phyloP scores from a whole-genome alignment of 2,888 invertebrate genomes.

The Nymphalis polychloros region DNA sequence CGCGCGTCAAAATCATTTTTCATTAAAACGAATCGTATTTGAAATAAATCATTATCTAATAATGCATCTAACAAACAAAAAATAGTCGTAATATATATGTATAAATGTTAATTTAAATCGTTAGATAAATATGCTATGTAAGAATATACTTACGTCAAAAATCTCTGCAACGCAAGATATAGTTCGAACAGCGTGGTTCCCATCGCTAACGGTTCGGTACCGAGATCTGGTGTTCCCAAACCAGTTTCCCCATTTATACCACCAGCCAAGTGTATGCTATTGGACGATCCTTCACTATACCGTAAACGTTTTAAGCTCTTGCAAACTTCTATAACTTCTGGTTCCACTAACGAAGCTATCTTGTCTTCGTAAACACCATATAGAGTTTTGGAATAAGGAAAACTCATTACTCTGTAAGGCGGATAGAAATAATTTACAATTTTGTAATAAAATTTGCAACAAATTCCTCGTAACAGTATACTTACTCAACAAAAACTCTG shows the following conservation, averaged over 20 bases:
- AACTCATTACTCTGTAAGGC: constrained; percentile 84
- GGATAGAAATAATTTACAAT: constrained; percentile 18
- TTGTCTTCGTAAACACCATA: constrained; percentile 88
- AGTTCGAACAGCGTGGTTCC: constrained; percentile 95
- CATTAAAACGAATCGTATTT: too few species aligned
- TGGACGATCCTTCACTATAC: constrained; percentile 74
- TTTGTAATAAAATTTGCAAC: too few species aligned
- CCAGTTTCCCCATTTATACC: constrained; percentile 79
- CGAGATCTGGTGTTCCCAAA: constrained; percentile 69
- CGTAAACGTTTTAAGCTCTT: constrained; percentile 85
- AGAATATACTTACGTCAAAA: constrained; percentile 83
- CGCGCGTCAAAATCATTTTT: too few species aligned
- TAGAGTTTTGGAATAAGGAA: constrained; percentile 87
- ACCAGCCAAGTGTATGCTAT: constrained; percentile 72
- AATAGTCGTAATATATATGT: too few species aligned
- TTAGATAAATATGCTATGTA: not conserved
- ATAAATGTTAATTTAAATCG: not conserved
- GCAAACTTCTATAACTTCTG: constrained; percentile 87
- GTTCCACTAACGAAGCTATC: constrained; percentile 86
- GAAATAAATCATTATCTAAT: too few species aligned
- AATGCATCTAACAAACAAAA: too few species aligned
- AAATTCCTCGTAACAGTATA: constrained; percentile 40
- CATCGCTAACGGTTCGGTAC: constrained; percentile 86
- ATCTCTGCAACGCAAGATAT: constrained; percentile 94
- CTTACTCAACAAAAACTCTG: constrained; percentile 91